These are phyloP conservation scores for Tetragonula clypearis DNA, from an alignment of 1,140 invertebrate genomes.

Conservation along the genomic window DNA sequence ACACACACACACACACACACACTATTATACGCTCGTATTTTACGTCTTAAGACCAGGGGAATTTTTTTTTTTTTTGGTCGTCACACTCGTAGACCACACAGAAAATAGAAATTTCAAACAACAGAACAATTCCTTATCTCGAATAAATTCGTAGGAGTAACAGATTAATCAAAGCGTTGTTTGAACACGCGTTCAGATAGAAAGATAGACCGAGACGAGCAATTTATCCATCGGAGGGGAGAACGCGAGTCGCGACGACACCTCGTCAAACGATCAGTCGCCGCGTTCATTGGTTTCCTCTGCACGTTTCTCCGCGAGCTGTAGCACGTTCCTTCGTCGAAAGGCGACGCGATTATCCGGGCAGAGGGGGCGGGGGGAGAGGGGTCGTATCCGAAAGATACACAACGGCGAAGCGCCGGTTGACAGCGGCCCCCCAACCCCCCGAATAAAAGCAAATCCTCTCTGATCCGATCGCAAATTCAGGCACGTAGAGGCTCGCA, in stretches of 20 bases:
- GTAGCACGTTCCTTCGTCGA: slow-evolving; percentile 9
- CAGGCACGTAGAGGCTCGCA: slow-evolving; percentile 52
- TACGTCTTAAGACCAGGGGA: no score
- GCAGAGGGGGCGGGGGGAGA: slow-evolving; percentile 8
- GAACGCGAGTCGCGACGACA: neutral
- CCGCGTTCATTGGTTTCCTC: slow-evolving; percentile 28
- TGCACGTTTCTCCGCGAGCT: slow-evolving; percentile 47
- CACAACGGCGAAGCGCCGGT: slow-evolving; percentile 24
- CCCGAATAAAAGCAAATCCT: slow-evolving; percentile 62
- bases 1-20: no score
- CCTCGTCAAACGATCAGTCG: slow-evolving; percentile 6
- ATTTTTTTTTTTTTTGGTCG: no score
- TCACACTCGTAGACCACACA: no score
- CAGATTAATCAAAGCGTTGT: no score
- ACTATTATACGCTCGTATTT: no score
- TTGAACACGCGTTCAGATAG: no score
- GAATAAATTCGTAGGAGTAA: no score
- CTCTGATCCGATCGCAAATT: slow-evolving; percentile 64
- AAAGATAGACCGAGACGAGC: no score
- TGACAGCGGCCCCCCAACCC: slow-evolving; percentile 43
- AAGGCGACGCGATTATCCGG: slow-evolving; percentile 48
- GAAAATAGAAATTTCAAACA: no score
- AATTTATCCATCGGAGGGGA: neutral
- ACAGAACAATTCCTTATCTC: no score
- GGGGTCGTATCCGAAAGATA: slow-evolving; percentile 22